These are phyloP conservation scores for Achlya flavicornis DNA, from an alignment of 2,888 invertebrate genomes.

Conservation along the genomic window DNA sequence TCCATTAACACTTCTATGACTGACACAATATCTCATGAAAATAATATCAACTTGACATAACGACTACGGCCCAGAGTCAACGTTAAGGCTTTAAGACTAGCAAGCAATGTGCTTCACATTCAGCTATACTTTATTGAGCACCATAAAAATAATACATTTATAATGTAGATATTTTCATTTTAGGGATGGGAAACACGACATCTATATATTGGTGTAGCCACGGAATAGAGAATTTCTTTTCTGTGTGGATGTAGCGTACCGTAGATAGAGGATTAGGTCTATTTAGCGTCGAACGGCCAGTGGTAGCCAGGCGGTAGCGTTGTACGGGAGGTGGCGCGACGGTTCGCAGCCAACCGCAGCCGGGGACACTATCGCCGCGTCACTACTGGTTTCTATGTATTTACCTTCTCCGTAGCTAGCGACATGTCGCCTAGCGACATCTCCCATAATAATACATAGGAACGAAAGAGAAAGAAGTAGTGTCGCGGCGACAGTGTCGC, in stretches of 20 bases:
- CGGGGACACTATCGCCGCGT: too few relatives aligned
- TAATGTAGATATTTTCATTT: conserved; percentile 14
- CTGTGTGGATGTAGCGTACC: neutral
- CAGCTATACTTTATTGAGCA: conserved; percentile 40
- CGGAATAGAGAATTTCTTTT: too few relatives aligned
- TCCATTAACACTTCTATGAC: conserved; percentile 62
- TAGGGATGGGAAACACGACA: neutral
- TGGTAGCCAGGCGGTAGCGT: too few relatives aligned
- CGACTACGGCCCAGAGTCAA: conserved; percentile 46
- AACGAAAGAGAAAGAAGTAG: too few relatives aligned
- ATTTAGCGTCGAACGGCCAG: neutral
- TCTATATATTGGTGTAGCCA: too few relatives aligned
- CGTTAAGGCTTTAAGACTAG: conserved; percentile 54
- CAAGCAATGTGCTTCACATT: conserved; percentile 47
- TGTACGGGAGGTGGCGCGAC: too few relatives aligned
- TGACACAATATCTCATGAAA: conserved; percentile 53
- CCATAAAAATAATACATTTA: conserved; percentile 35
- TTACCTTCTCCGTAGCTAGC: too few relatives aligned
- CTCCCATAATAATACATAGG: too few relatives aligned
- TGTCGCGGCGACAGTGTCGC: too few relatives aligned
- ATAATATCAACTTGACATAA: conserved; percentile 46
- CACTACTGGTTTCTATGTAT: too few relatives aligned
- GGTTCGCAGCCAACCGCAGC: too few relatives aligned
- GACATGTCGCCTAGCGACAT: too few relatives aligned
- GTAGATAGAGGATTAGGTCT: neutral